Conservation (phyloP, 2,888 invertebrate genomes). For the Aspidiotus destructor region DNA sequence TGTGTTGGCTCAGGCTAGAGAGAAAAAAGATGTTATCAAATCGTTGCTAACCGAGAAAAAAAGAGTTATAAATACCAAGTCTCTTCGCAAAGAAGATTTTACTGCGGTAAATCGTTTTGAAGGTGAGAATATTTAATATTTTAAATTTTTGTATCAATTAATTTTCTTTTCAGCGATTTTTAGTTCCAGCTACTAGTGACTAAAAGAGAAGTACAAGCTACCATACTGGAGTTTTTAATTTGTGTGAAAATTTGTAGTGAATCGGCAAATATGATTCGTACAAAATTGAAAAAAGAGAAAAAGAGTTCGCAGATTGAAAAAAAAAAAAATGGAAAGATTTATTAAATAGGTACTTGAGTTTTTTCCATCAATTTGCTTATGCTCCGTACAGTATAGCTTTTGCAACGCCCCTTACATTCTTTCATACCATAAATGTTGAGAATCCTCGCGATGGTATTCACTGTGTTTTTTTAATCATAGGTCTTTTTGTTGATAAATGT, state of each 20-base stretch:
- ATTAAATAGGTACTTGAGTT: too few relatives aligned
- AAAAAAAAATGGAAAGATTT: background rate
- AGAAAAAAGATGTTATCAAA: constrained; percentile 52
- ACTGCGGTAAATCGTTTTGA: constrained; percentile 80
- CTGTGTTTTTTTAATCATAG: too few relatives aligned
- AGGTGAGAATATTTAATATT: constrained; percentile 45
- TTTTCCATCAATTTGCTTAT: too few relatives aligned
- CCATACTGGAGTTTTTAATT: constrained; percentile 1
- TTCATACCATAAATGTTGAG: too few relatives aligned
- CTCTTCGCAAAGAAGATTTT: constrained; percentile 69
- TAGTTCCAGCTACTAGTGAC: too few relatives aligned
- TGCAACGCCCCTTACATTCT: too few relatives aligned
- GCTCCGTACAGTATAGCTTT: too few relatives aligned
- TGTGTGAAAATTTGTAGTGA: too few relatives aligned
- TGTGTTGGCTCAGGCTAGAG: constrained; percentile 59
- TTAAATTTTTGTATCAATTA: background rate
- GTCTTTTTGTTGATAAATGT: background rate
- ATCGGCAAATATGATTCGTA: too few relatives aligned
- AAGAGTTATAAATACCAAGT: constrained; percentile 48
- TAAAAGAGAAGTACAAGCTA: too few relatives aligned
- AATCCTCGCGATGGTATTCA: too few relatives aligned
- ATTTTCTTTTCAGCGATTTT: background rate
- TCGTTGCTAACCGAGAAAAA: constrained; percentile 41
- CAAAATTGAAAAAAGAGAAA: background rate
- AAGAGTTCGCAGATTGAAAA: too few relatives aligned